Base-by-base conservation (phyloP, 1,140 invertebrate species). In the Leptinotarsa undecemlineata region DNA sequence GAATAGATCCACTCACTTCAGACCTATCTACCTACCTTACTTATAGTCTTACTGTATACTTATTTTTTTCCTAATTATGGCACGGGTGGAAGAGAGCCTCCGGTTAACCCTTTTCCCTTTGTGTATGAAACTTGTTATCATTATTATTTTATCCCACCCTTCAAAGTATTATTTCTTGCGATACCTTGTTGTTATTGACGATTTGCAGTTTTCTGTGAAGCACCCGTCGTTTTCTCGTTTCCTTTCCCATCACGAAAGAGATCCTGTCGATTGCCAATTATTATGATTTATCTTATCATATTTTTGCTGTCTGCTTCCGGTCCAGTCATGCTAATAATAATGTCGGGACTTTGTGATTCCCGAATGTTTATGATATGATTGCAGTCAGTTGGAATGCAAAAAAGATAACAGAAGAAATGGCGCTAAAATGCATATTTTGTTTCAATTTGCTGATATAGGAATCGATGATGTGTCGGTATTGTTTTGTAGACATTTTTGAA, bases 291-390 rank as follows among this genome's bases (percentile, higher is more conserved):
- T 57, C 51, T 57, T 57, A 57, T 57, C 51, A 17, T 57, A 57
- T 57, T 57, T 57, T 57, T 57, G 33, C 51, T 57, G 51, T 57
- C 51, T 19, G 51, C n/a, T 57, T 57, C 51, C 51, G 15, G 51
- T 57, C 14, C n/a, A 19, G 51, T 57, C 51, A 15, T 17, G 51
- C 51, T 57, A 57, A 17, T 57, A 57, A 17, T 57, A 57, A 42
- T 42, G 51, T 57, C n/a, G 51, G 51, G 3, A 19, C 15, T 57
- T 57, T 57, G 17, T 57, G 51, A 57, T 57, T 57, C 51, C 51
- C 51, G n/a, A 57, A 57, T 57, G 51, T 57, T 57, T 57, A 57
- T 19, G n/a, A 57, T 57, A 57, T 57, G 51, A 57, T 57, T 57
- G 4, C 51, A 57, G 15, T 57, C 51, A 15, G 8, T 19, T 57